Conservation (phyloP, 1,140 invertebrate genomes). For the Zaprionus ghesquierei region DNA sequence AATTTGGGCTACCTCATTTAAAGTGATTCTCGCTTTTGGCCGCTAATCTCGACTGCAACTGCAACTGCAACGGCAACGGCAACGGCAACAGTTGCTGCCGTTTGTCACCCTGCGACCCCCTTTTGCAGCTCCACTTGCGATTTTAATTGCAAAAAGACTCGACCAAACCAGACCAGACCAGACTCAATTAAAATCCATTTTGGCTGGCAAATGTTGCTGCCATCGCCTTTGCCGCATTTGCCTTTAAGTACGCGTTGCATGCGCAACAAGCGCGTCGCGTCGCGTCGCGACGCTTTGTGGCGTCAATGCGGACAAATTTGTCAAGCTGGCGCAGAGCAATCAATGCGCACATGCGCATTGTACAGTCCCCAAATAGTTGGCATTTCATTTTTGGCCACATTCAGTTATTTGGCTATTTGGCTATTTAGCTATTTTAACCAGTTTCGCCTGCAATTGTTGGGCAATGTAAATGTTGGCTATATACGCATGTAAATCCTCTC, state of each 20-base stretch:
- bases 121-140: slow-evolving; percentile 26
- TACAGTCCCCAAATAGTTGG: slow-evolving; percentile 63
- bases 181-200: slow-evolving; percentile 50
- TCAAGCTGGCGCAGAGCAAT: slow-evolving; percentile 48
- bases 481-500: background rate
- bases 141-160: slow-evolving; percentile 55
- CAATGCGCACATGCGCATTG: slow-evolving; percentile 52
- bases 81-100: slow-evolving; percentile 2
- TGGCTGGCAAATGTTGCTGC: slow-evolving; percentile 1
- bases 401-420: background rate
- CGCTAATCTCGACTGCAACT: slow-evolving; percentile 1
- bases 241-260: slow-evolving; percentile 55
- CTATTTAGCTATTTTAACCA: background rate
- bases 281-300: slow-evolving; percentile 1
- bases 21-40: slow-evolving; percentile 61
- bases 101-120: background rate
- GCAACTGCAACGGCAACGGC: slow-evolving; percentile 19
- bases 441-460: background rate
- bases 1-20: slow-evolving; percentile 46
- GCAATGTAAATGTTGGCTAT: background rate
- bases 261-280: slow-evolving; percentile 24
- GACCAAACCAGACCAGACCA: background rate
- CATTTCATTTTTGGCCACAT: slow-evolving; percentile 63
- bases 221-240: slow-evolving; percentile 42
- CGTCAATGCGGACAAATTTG: slow-evolving; percentile 67